Conservation (phyloP, 2,113 vertebrate species). For the Gnathonemus longibarbis region DNA sequence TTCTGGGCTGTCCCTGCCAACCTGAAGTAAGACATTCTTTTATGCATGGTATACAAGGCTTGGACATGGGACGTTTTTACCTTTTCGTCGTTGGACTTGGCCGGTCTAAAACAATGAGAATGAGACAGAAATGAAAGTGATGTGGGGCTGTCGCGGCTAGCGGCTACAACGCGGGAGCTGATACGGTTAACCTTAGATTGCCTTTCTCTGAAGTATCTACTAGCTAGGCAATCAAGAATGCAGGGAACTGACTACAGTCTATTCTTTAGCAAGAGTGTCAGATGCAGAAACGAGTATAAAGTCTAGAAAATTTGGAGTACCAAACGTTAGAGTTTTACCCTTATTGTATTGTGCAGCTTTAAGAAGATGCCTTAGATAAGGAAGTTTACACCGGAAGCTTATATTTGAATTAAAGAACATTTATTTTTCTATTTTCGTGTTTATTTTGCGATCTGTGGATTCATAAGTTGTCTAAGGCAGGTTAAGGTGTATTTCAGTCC, state of each 20-base stretch:
- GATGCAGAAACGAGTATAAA: neutral
- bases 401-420: neutral
- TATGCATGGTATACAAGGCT: neutral
- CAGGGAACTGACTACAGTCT: neutral
- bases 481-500: neutral
- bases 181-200: neutral
- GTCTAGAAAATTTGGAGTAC: neutral
- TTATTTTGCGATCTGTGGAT: neutral
- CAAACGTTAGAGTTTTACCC: neutral
- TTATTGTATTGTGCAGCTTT: neutral
- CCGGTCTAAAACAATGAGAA: neutral
- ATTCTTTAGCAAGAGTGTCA: neutral
- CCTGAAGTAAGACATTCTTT: neutral
- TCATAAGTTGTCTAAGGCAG: neutral
- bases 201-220: neutral
- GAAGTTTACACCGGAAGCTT: neutral
- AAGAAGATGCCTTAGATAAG: neutral
- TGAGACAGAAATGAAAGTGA: neutral
- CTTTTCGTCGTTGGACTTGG: conserved; percentile 5
- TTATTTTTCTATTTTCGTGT: neutral
- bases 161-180: neutral
- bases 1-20: neutral
- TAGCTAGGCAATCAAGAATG: neutral
- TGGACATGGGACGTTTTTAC: neutral
- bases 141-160: neutral